These are phyloP conservation scores for Arrhamphus sclerolepis DNA, from an alignment of 2,797 vertebrate species.

Conservation along the genomic window DNA sequence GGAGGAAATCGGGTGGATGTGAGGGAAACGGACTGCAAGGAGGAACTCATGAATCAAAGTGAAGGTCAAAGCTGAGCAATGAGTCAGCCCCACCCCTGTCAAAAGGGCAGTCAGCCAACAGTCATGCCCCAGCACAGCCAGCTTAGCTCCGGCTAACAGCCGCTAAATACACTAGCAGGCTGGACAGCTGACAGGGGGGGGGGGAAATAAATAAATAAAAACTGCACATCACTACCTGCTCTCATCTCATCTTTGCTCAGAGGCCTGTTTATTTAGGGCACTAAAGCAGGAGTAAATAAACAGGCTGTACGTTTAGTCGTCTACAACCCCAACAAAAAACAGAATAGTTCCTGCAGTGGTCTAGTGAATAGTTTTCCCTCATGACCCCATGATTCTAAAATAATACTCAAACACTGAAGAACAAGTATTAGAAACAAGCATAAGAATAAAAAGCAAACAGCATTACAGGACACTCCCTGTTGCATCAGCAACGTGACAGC, in stretches of 20 bases:
- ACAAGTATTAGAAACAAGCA: constrained; percentile 31
- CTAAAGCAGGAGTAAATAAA: constrained; percentile 27
- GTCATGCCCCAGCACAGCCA: constrained; percentile 24
- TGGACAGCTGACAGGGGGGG: constrained; percentile 38
- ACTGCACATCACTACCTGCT: constrained; percentile 47
- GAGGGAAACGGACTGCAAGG: constrained; percentile 23
- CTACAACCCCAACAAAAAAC: constrained; percentile 20
- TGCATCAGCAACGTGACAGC: constrained; percentile 1
- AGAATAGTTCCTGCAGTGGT: constrained; percentile 1
- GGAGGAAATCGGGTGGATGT: constrained; percentile 29
- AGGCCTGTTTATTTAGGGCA: constrained; percentile 37
- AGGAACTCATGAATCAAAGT: constrained; percentile 67
- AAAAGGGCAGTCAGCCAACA: constrained; percentile 48
- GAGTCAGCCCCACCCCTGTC: constrained; percentile 53
- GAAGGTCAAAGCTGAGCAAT: constrained; percentile 54
- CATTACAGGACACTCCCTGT: not conserved
- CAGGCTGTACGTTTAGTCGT: constrained; percentile 9
- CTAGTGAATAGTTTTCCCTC: no score
- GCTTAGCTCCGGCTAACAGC: constrained; percentile 30
- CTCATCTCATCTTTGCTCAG: constrained; percentile 30
- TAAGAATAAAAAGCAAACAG: not conserved
- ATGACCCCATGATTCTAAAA: not conserved
- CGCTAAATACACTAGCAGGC: constrained; percentile 43
- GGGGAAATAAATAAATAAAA: constrained; percentile 10
- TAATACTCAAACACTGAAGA: constrained; percentile 17